phyloP scores from a whole-genome alignment of 2,888 invertebrate species.

The Lacanobia wlatinum region DNA sequence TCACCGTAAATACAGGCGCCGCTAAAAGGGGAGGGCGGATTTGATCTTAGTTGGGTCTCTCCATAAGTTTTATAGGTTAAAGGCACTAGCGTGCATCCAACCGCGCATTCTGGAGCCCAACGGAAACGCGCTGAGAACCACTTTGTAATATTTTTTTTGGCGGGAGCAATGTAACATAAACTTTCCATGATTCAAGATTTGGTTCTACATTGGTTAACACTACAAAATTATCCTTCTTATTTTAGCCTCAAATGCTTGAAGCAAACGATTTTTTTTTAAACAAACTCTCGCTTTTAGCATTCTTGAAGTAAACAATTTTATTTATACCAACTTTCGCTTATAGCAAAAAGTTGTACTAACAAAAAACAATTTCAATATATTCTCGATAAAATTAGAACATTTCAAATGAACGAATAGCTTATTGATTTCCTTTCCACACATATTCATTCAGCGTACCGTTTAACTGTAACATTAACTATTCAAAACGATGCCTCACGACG shows the following conservation, averaged over 20 bases:
- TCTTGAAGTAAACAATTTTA: no score
- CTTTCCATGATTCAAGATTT: neutral
- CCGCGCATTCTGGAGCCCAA: neutral
- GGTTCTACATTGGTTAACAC: neutral
- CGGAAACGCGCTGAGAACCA: neutral
- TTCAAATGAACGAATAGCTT: neutral
- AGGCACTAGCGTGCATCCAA: neutral
- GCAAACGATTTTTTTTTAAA: no score
- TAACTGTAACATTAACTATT: conserved; percentile 6
- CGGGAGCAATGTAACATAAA: neutral
- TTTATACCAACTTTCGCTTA: no score
- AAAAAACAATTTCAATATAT: neutral
- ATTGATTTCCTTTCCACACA: no score
- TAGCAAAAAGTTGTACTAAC: no score
- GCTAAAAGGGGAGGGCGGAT: neutral
- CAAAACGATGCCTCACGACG: neutral
- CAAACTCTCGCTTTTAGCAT: no score
- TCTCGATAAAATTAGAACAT: no score
- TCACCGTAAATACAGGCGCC: neutral
- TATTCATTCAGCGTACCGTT: neutral
- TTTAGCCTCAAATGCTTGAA: neutral
- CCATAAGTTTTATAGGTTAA: conserved; percentile 9
- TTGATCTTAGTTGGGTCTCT: conserved; percentile 4
- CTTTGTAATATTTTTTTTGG: neutral
- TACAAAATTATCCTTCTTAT: neutral